Conservation (phyloP, 2,888 invertebrate species). For the Schizaphis graminum region DNA sequence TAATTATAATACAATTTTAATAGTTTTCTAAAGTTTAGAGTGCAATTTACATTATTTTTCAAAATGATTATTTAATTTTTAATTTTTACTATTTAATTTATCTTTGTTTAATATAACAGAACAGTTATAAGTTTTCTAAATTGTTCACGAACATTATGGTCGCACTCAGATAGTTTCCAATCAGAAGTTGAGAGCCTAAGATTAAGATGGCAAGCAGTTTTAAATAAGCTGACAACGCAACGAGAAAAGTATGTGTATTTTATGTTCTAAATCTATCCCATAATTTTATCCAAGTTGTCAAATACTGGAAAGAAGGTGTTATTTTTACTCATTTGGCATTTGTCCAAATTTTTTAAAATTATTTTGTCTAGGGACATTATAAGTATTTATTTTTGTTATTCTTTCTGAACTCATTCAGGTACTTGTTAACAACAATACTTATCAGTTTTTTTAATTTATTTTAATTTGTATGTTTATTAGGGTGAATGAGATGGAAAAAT, state of each 20-base stretch:
- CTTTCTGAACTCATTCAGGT: constrained; percentile 27
- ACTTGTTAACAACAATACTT: constrained; percentile 40
- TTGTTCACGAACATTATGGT: constrained; percentile 62
- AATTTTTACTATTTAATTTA: not conserved
- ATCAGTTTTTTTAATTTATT: not conserved
- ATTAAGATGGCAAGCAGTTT: constrained; percentile 62
- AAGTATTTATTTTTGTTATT: constrained; percentile 53
- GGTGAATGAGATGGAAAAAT: constrained; percentile 65
- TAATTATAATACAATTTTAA: not conserved
- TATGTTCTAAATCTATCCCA: constrained; percentile 52
- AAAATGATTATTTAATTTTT: constrained; percentile 15
- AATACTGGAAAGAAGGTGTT: constrained; percentile 57
- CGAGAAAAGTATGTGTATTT: constrained; percentile 57
- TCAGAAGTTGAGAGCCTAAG: constrained; percentile 62
- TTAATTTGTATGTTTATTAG: constrained; percentile 26
- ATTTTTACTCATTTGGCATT: constrained; percentile 58
- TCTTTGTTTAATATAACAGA: constrained; percentile 35
- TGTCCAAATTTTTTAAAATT: constrained; percentile 42
- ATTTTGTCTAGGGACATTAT: constrained; percentile 53
- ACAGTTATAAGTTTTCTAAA: constrained; percentile 63
- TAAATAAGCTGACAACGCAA: constrained; percentile 57
- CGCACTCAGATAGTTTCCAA: constrained; percentile 59
- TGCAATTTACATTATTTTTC: not conserved
- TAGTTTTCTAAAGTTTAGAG: not conserved
- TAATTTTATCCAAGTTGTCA: constrained; percentile 48